These are phyloP conservation scores for Amblyteles armatorius DNA, from an alignment of 2,888 invertebrate genomes.

Conservation along the genomic window DNA sequence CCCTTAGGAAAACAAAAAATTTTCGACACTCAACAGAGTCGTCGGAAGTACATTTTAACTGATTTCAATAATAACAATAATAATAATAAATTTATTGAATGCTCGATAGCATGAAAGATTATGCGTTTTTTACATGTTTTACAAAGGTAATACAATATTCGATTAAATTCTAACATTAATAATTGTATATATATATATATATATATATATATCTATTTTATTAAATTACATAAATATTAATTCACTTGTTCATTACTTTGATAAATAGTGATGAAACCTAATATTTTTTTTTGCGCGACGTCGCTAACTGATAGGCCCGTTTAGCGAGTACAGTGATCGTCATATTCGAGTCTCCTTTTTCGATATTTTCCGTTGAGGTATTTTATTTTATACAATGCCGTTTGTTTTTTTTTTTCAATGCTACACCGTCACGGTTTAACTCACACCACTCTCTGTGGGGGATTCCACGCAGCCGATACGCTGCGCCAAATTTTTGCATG, in stretches of 20 bases:
- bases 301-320: not conserved
- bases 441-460: not conserved
- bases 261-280: not conserved
- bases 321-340: not conserved
- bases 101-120: too few species aligned
- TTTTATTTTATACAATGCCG: not conserved
- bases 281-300: not conserved
- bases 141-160: too few species aligned
- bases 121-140: too few species aligned
- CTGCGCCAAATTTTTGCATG: not conserved
- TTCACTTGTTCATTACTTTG: not conserved
- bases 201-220: too few species aligned
- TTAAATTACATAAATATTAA: too few species aligned
- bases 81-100: too few species aligned
- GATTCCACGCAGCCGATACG: not conserved
- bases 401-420: not conserved
- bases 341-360: not conserved
- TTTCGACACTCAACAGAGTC: too few species aligned
- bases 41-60: too few species aligned
- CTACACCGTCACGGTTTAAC: not conserved
- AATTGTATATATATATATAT: too few species aligned
- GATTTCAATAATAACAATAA: too few species aligned
- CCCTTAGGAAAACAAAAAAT: too few species aligned
- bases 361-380: not conserved
- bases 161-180: too few species aligned